Conservation (phyloP, 2,113 vertebrate species). For the Chauna torquata region DNA sequence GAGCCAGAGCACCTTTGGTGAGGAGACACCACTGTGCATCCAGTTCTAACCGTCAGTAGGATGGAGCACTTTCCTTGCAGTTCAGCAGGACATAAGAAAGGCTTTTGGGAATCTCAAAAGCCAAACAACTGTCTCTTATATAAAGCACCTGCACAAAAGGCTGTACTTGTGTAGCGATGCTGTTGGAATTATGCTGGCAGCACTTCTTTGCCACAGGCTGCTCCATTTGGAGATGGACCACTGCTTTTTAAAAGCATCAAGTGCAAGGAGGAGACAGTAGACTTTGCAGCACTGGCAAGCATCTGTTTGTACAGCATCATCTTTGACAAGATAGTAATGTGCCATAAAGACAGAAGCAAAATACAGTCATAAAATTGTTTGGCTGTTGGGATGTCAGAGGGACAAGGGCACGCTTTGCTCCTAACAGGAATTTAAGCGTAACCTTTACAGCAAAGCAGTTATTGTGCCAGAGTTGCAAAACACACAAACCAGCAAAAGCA, state of each 20-base stretch:
- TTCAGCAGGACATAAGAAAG: neutral
- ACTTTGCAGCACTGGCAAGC: neutral
- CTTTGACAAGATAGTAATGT: neutral
- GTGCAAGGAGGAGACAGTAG: rapidly evolving
- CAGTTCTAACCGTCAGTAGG: neutral
- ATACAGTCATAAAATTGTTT: neutral
- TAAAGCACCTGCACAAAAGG: neutral
- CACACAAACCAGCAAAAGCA: neutral
- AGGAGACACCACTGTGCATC: neutral
- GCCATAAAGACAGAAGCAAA: rapidly evolving
- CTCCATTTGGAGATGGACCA: neutral
- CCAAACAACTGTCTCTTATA: neutral
- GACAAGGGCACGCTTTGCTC: neutral
- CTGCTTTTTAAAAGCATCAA: neutral
- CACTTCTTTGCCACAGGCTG: neutral
- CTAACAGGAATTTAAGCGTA: rapidly evolving
- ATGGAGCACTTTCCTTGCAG: neutral
- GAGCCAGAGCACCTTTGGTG: rapidly evolving
- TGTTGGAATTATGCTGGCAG: neutral
- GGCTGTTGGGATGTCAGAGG: neutral
- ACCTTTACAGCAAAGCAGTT: neutral
- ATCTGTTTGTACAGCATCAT: neutral
- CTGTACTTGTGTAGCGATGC: rapidly evolving
- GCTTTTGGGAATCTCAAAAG: neutral
- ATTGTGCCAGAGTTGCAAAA: rapidly evolving